Base-by-base conservation (phyloP, 2,113 vertebrate species). In the Abramis brama region DNA sequence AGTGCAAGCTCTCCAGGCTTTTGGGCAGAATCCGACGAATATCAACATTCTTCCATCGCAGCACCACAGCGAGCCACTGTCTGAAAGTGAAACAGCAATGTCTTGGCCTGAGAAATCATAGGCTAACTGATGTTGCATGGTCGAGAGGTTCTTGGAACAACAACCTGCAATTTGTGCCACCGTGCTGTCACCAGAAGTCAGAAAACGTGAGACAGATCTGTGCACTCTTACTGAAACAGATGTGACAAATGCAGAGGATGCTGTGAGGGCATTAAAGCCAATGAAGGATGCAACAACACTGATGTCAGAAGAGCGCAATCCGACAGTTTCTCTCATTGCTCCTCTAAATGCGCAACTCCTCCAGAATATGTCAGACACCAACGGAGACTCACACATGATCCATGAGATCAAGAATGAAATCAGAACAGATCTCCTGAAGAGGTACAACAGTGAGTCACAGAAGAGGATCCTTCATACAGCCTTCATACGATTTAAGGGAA, bases 111-210 rank as follows among this genome's bases (percentile, higher is more conserved):
- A 73, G 0, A 3, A 45, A 45, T 8, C 70, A 73, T n/a, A 45
- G 23, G 70, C 70, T 45, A 21, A 43, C 36, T 73, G 70, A 73
- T 23, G 36, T 73, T 73, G 6, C 70, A 86, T 80, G 84, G 33
- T 86, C 2, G 77, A 86, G 64, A 50, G 33, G 39, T 86, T 86
- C 64, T 64, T 78, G 55, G 74, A 85, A 66, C 71, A 85, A 57
- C 83, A 85, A 52, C 30, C 30, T 33, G 30, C 30, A 33, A 33
- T 33, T 33, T 33, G 30, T 33, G 30, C 30, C 30, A 33, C 30
- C 30, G 2, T 33, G 30, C 30, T 33, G 30, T 33, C 30, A 3
- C 66, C 50, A 78, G 64, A 79, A 17, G 36, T 85, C 47, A 64
- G 60, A 36, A 85, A 71, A 85, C 64, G 47, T 2, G 39, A 76